Evolutionary conservation across 2,888 invertebrate genomes (phyloP), one percentile per base, ranked within the genome.

Genomic region (Chromoteleia sp.): DNA sequence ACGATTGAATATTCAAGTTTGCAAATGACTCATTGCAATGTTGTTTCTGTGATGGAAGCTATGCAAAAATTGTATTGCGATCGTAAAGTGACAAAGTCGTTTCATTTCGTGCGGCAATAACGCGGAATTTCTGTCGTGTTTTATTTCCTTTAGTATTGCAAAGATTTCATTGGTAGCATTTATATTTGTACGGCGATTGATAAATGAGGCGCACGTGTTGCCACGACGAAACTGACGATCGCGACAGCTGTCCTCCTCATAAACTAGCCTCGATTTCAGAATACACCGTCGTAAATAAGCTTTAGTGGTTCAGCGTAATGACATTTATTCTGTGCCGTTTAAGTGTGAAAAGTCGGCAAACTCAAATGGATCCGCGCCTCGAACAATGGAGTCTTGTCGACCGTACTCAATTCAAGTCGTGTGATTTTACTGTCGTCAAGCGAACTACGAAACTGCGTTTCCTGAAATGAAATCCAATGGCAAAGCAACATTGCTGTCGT

Each of bases 261-360:
- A 87, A 87, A 86, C 81, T 58, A 63, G 56, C 65, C 65, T 54
- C 56, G 50, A 71, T 68, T 81, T 81, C 76, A 79, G 78, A 75
- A 68, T 84, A 75, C 43, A 83, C 68, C 58, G 70, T 83, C 81
- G 74, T 86, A 85, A 85, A 87, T 86, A 85, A 88, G 85, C 83
- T 85, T 88, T 76, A 82, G 77, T 78, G 83, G 83, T 81, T 80
- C 82, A 82, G 61, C 82, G 82, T 56, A 65, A 78, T 83, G 87
- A 87, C 85, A 84, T 87, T 87, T 84, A 88, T 85, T 83, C 79
- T 74, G 76, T 71, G 78, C 74, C 83, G 81, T 84, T 87, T 83
- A 84, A 85, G 74, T 83, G 81, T 74, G 76, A 83, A 83, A 67
- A 73, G 65, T 56, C 36, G 59, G 33, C 36, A 58, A 63, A 63